These are phyloP conservation scores for Gonioctena quinquepunctata DNA, from an alignment of 1,140 invertebrate species.

Conservation along the genomic window DNA sequence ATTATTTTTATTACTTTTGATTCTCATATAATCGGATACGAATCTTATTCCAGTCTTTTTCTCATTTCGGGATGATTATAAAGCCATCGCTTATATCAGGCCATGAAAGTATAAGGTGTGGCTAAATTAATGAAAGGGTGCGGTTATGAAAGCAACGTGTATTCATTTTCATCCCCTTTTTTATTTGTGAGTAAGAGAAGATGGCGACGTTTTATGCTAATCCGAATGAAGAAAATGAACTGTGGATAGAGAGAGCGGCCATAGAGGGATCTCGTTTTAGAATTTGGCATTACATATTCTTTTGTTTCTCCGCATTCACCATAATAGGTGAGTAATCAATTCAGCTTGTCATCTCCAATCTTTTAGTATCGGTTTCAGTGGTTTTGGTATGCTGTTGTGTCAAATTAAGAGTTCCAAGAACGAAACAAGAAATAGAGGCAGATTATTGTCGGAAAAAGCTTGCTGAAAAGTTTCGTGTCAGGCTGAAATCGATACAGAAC, in stretches of 20 bases:
- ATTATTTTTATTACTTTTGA: too few relatives aligned
- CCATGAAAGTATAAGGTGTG: background rate
- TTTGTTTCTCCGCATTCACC: constrained; percentile 61
- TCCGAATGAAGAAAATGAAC: constrained; percentile 50
- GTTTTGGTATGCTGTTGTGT: constrained; percentile 85
- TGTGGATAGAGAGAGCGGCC: constrained; percentile 64
- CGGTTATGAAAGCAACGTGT: background rate
- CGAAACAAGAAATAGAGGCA: constrained; percentile 91
- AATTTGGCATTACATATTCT: constrained; percentile 69
- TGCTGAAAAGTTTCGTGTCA: constrained; percentile 77
- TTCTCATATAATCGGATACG: too few relatives aligned
- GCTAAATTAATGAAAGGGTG: background rate
- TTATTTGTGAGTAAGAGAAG: constrained; percentile 14
- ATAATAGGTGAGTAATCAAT: constrained; percentile 59
- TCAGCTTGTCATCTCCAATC: background rate
- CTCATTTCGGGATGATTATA: too few relatives aligned
- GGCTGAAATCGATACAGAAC: constrained; percentile 80
- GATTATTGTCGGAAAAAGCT: constrained; percentile 84
- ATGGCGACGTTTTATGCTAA: constrained; percentile 52
- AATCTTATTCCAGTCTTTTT: too few relatives aligned
- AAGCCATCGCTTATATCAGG: too few relatives aligned
- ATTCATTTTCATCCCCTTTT: background rate
- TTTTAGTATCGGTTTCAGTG: constrained; percentile 55
- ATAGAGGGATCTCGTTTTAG: constrained; percentile 60
- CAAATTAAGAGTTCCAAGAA: constrained; percentile 83